A percentile compares a stretch with the other conserved stretches of the same genome.
Evolutionary conservation across 1,140 invertebrate species (phyloP).

Genomic region (Philopotamus ludificatus): DNA sequence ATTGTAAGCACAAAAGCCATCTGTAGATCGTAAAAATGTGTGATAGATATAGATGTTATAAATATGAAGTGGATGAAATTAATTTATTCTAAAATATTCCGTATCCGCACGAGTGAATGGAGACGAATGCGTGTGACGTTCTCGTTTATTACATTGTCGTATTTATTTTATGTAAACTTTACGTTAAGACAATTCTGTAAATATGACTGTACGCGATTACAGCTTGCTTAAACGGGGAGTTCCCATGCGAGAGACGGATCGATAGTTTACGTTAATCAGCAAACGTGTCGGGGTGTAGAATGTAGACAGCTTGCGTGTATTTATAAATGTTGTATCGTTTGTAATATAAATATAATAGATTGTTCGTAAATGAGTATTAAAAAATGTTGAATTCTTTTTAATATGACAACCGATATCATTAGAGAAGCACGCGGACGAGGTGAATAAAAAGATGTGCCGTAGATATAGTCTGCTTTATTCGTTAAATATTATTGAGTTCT

Average conservation of each 20-base stretch:
- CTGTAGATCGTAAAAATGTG: constrained; percentile 37
- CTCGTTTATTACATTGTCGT: not conserved
- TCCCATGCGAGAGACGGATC: not conserved
- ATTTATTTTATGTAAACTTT: too few relatives aligned
- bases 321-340: constrained; percentile 42
- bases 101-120: not conserved
- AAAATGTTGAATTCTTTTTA: constrained; percentile 41
- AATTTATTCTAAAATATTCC: constrained; percentile 8
- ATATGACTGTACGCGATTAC: too few relatives aligned
- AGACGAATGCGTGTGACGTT: constrained; percentile 1
- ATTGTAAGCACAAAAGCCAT: constrained; percentile 35
- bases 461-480: constrained; percentile 37
- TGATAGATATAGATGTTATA: constrained; percentile 29
- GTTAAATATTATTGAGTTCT: constrained; percentile 13
- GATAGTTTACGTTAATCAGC: not conserved
- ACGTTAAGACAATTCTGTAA: too few relatives aligned
- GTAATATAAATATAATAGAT: constrained; percentile 39
- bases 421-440: constrained; percentile 26
- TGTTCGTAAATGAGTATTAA: constrained; percentile 38
- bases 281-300: constrained; percentile 10
- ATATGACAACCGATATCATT: constrained; percentile 33
- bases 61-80: constrained; percentile 9
- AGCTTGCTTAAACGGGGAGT: constrained; percentile 5
- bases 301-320: constrained; percentile 41
- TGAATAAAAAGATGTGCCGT: constrained; percentile 35